Evolutionary conservation across 92 coral and sea anemone species (phyloP), one percentile per base, ranked within the genome.

Genomic region (Anthopleura xanthogrammica): DNA sequence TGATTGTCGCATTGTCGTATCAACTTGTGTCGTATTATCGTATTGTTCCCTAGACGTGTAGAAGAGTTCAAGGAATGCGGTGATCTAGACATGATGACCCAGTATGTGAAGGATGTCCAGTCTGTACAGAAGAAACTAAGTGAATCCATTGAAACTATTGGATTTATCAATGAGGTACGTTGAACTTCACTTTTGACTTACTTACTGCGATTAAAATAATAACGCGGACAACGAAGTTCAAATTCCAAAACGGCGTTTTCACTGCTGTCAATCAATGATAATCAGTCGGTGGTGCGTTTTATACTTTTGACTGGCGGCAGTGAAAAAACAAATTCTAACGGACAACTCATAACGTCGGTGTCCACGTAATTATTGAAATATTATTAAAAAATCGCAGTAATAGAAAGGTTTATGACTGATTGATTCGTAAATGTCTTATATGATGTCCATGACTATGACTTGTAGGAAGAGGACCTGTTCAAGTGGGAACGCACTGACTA

Each of bases 61-160:
- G 99, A 96, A 64, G 99, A 96, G 92, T 96, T 96, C 83, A 96
- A 92, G 68, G 99, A 96, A 80, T 94, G 93, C 82, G 98, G 98
- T 79, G 99, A 96, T 81, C 77, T 96, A 87, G 99, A 96, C 66
- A 90, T 92, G 98, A 96, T 96, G 99, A 87, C 95, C 85, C 99
- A 96, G 79, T 96, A 96, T 50, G 95, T 96, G 23, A 96, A 94
- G 84, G 99, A 96, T 46, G 90, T 96, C 40, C 98, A 94, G 82
- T 80, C 99, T 62, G 95, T 96, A 55, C 99, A 96, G 88, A 94
- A 93, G 90, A 96, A 96, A 82, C 95, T 96, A 64, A 70, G 90
- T 16, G 99, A 96, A 48, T 85, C 96, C 80, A 81, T 90, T 48
- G 99, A 96, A 58, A 82, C 98, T 8, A 94, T 96, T 81, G 92